Percentiles rank a stretch among this genome's conserved stretches.
Evolutionary conservation across 1,140 invertebrate genomes (phyloP).

Genomic region (Rhopalosiphum padi): DNA sequence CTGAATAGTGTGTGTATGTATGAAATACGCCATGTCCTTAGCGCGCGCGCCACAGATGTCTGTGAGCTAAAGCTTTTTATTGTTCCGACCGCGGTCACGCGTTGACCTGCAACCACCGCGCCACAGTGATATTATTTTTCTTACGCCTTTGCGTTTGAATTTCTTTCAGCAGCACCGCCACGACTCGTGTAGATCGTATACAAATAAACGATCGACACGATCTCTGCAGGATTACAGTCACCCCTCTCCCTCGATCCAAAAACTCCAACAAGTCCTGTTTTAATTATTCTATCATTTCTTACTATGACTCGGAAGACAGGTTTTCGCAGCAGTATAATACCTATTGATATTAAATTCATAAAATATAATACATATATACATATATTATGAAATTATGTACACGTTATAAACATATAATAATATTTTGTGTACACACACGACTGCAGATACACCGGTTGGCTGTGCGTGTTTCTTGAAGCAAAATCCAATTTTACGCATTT

Average conservation of each 20-base stretch:
- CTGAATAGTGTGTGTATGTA: background rate
- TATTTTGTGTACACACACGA: background rate
- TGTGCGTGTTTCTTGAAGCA: background rate
- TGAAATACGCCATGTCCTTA: background rate
- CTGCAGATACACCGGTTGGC: too few relatives aligned
- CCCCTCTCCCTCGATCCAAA: background rate
- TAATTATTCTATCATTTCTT: background rate
- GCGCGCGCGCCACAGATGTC: background rate
- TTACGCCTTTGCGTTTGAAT: background rate
- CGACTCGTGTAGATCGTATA: background rate
- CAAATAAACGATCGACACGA: background rate
- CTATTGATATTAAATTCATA: background rate
- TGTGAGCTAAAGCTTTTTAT: background rate
- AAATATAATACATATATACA: background rate
- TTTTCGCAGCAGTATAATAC: background rate
- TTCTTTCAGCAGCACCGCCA: background rate
- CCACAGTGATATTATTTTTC: background rate
- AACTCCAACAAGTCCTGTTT: background rate
- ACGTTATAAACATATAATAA: background rate
- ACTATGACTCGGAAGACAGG: background rate
- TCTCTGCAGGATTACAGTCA: background rate
- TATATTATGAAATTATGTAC: background rate
- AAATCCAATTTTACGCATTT: constrained; percentile 38
- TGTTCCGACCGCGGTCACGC: background rate
- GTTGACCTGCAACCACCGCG: background rate